Conservation (phyloP, 2,888 invertebrate species). For the Pollenia labialis region DNA sequence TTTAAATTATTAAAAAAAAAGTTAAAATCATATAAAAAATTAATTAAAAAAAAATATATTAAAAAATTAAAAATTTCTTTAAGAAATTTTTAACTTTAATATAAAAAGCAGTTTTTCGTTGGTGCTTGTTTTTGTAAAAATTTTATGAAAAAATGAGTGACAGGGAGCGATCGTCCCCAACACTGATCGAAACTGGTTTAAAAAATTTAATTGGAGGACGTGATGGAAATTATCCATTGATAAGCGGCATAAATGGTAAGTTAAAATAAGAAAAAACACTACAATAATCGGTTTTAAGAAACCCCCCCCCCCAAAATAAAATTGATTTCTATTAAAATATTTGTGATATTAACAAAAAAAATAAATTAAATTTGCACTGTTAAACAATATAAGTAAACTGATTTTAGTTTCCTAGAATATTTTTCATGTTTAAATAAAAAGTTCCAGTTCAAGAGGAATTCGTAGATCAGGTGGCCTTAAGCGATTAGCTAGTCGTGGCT, state of each 20-base stretch:
- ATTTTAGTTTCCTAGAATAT: too few relatives aligned
- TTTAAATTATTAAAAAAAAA: slow-evolving; percentile 25
- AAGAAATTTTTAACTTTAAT: slow-evolving; percentile 54
- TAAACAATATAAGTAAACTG: too few relatives aligned
- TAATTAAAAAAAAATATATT: background rate
- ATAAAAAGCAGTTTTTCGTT: slow-evolving; percentile 49
- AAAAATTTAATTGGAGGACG: slow-evolving; percentile 93
- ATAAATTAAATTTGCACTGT: too few relatives aligned
- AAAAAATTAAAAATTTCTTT: slow-evolving; percentile 53
- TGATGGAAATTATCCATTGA: slow-evolving; percentile 91
- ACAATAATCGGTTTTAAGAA: too few relatives aligned
- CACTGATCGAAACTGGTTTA: slow-evolving; percentile 93
- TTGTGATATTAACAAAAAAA: too few relatives aligned
- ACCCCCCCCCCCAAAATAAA: too few relatives aligned
- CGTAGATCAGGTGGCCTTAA: too few relatives aligned
- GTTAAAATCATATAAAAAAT: background rate
- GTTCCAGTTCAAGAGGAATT: too few relatives aligned
- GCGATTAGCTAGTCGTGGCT: too few relatives aligned
- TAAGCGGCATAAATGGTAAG: slow-evolving; percentile 89
- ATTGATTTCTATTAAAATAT: too few relatives aligned
- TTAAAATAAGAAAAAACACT: slow-evolving; percentile 54
- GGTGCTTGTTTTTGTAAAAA: slow-evolving; percentile 76
- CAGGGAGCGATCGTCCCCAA: slow-evolving; percentile 95
- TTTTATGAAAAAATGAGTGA: slow-evolving; percentile 89
- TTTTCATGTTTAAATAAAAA: too few relatives aligned